Percentiles rank a stretch among this genome's conserved stretches.
These are phyloP conservation scores for Lampris incognitus DNA, from an alignment of 2,113 vertebrate species.

Conservation along the genomic window DNA sequence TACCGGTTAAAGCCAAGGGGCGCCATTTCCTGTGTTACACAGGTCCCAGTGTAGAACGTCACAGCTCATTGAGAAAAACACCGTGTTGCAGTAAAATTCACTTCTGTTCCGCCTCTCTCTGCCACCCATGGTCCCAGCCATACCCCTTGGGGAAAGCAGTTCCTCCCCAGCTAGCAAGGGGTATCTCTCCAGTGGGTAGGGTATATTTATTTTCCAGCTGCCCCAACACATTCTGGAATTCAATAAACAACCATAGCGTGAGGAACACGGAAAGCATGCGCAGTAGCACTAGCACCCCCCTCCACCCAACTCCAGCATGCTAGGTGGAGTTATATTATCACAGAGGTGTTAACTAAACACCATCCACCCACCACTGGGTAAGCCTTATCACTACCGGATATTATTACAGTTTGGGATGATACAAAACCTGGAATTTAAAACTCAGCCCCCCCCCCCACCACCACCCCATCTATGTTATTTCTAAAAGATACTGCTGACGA, in stretches of 20 bases:
- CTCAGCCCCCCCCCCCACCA: slow-evolving; percentile 1
- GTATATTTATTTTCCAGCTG: slow-evolving; percentile 42
- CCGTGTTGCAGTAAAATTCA: slow-evolving; percentile 57
- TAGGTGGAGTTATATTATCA: slow-evolving; percentile 55
- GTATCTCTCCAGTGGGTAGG: slow-evolving; percentile 35
- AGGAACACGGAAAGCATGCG: slow-evolving; percentile 63
- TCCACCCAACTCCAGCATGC: slow-evolving; percentile 57
- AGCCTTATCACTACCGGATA: slow-evolving; percentile 36
- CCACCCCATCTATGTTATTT: background rate
- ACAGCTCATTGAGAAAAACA: slow-evolving; percentile 80
- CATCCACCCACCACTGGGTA: slow-evolving; percentile 59
- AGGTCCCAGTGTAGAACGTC: slow-evolving; percentile 62
- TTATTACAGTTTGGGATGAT: slow-evolving; percentile 24
- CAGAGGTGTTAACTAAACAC: slow-evolving; percentile 42
- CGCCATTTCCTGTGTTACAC: slow-evolving; percentile 51
- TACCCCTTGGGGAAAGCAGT: slow-evolving; percentile 52
- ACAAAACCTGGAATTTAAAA: slow-evolving; percentile 12
- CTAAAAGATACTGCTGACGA: background rate
- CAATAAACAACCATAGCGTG: slow-evolving; percentile 49
- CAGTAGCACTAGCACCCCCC: slow-evolving; percentile 47
- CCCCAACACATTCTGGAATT: slow-evolving; percentile 23
- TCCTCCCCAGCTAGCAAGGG: slow-evolving; percentile 32
- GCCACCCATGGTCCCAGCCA: slow-evolving; percentile 16
- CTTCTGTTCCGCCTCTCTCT: slow-evolving; percentile 2
- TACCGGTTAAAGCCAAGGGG: slow-evolving; percentile 17